Percentiles rank a stretch among this genome's conserved stretches.
Conservation (phyloP, 2,888 invertebrate species). For the Electrophaes corylata region DNA sequence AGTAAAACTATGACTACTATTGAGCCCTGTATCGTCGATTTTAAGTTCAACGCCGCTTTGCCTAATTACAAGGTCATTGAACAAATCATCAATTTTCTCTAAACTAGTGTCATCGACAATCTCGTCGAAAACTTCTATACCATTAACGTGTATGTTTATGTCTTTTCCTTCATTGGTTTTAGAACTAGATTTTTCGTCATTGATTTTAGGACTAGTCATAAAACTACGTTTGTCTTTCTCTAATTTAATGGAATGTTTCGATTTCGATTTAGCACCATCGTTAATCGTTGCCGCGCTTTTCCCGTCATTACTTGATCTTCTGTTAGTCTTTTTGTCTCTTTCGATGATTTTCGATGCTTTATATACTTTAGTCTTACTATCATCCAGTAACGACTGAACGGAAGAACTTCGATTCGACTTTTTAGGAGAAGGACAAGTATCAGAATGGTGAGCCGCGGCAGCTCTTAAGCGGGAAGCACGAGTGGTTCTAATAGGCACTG, state of each 20-base stretch:
- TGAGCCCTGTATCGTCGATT: slow-evolving; percentile 60
- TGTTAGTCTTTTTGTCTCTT: slow-evolving; percentile 68
- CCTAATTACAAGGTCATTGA: slow-evolving; percentile 65
- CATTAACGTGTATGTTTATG: slow-evolving; percentile 55
- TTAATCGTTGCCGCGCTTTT: slow-evolving; percentile 64
- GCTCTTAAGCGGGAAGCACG: slow-evolving; percentile 89
- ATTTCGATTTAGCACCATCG: slow-evolving; percentile 81
- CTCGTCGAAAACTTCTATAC: slow-evolving; percentile 71
- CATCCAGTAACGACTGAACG: slow-evolving; percentile 70
- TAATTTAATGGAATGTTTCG: slow-evolving; percentile 81
- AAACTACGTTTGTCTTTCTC: slow-evolving; percentile 79
- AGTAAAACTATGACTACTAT: slow-evolving; percentile 61
- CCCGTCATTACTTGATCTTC: slow-evolving; percentile 69
- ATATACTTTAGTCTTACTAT: slow-evolving; percentile 61
- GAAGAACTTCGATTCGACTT: slow-evolving; percentile 76
- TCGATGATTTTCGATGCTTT: slow-evolving; percentile 72
- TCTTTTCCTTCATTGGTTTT: slow-evolving; percentile 54
- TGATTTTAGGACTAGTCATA: slow-evolving; percentile 72
- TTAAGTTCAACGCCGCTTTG: slow-evolving; percentile 51
- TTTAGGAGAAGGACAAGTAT: slow-evolving; percentile 56
- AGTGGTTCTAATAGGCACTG: slow-evolving; percentile 87
- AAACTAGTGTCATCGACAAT: slow-evolving; percentile 64
- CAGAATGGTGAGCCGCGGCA: slow-evolving; percentile 80
- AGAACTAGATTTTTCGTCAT: slow-evolving; percentile 61
- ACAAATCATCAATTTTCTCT: slow-evolving; percentile 73